Percentiles rank a stretch among this genome's conserved stretches.
Conservation (phyloP, 2,888 invertebrate genomes). For the Orthosia incerta region DNA sequence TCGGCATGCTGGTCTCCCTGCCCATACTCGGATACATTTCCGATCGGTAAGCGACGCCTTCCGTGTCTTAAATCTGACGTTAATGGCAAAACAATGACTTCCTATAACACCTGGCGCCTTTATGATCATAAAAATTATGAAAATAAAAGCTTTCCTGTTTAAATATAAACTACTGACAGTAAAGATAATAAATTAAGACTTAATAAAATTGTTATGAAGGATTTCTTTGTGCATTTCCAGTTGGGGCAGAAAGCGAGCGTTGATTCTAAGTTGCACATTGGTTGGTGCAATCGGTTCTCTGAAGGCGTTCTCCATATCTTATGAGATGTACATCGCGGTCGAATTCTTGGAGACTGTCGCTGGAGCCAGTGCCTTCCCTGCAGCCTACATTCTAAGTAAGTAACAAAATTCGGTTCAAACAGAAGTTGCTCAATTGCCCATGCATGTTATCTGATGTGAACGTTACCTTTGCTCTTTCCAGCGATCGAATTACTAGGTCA, state of each 20-base stretch:
- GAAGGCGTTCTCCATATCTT: slow-evolving; percentile 91
- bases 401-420: too few relatives aligned
- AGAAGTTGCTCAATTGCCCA: background rate
- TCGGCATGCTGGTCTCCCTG: slow-evolving; percentile 94
- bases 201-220: background rate
- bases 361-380: slow-evolving; percentile 91
- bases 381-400: slow-evolving; percentile 90
- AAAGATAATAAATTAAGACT: background rate
- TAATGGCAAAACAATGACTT: background rate
- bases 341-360: slow-evolving; percentile 91
- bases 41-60: slow-evolving; percentile 88
- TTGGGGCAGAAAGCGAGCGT: slow-evolving; percentile 86
- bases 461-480: slow-evolving; percentile 68
- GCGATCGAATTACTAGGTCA: slow-evolving; percentile 87
- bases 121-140: slow-evolving; percentile 2
- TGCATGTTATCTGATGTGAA: background rate
- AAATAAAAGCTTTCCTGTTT: background rate
- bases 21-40: slow-evolving; percentile 94
- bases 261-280: slow-evolving; percentile 83
- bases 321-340: slow-evolving; percentile 90
- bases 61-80: background rate
- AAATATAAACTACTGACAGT: background rate
- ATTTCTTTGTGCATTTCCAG: slow-evolving; percentile 66
- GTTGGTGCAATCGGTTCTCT: slow-evolving; percentile 88
- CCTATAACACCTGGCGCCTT: background rate